Evolutionary conservation across 2,888 invertebrate genomes (phyloP), one percentile per base, ranked within the genome.

Genomic region (Lasioglossum zephyrum): DNA sequence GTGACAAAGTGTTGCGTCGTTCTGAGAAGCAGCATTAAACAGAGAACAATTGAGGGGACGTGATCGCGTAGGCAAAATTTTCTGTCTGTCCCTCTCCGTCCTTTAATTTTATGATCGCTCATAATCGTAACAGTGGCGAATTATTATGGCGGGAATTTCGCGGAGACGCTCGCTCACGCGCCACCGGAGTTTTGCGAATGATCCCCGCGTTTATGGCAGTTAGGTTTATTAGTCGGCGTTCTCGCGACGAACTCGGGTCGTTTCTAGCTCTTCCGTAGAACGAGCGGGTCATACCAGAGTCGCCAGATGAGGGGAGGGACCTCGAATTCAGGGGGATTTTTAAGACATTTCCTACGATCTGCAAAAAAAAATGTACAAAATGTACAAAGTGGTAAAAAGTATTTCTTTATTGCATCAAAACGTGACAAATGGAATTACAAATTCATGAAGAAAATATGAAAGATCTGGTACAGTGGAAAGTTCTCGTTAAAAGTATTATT

Each of bases 71-170:
- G 60, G 60, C 53, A 66, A 81, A 85, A 72, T 80, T 85, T 85
- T 79, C 57, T 22, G 18, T 9, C 84, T 79, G 84, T 89, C 18
- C 36, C 66, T 89, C 91, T 86, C 87, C 86, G 86, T 82, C 84
- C 83, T 91, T 92, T 93, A 93, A 93, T 93, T 93, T 93, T 93
- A 93, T 88, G 93, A 92, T 91, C 91, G 89, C 89, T 89, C 92
- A 91, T 94, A 92, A 93, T 93, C 91, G 91, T 92, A 90, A 88
- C 89, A 89, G 89, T 87, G 90, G 86, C 92, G 92, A 93, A 94
- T 94, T 93, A 94, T 94, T 93, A 93, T 92, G 92, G 89, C 85
- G 86, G 85, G 92, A 92, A 91, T 89, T 89, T 81, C 72, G 77
- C 80, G 79, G 74, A 63, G 73, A 85, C 16, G 63, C 31, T 31